Evolutionary conservation across 2,113 vertebrate species (phyloP).

Genomic region (Hoplias malabaricus): DNA sequence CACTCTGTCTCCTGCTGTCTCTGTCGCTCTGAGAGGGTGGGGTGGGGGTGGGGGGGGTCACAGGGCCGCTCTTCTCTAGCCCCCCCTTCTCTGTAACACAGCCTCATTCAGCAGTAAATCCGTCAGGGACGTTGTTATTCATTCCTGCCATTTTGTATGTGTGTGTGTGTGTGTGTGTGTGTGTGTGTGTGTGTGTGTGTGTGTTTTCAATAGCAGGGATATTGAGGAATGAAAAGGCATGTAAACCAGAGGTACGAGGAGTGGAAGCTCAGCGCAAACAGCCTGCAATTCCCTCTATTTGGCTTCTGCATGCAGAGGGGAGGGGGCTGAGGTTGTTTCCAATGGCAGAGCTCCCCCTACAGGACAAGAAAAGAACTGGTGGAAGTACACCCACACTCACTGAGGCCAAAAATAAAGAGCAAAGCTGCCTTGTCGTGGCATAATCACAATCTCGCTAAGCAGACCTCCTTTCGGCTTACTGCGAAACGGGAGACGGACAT

Average conservation of each 20-base stretch:
- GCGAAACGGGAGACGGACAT: slow-evolving; percentile 38
- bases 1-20: not conserved
- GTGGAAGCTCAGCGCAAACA: slow-evolving; percentile 14
- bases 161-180: not conserved
- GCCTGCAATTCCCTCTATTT: not conserved
- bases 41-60: not conserved
- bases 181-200: not conserved
- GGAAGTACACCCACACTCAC: not conserved
- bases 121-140: slow-evolving; percentile 4
- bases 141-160: not conserved
- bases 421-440: slow-evolving; percentile 27
- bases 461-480: slow-evolving; percentile 35
- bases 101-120: slow-evolving; percentile 26
- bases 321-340: slow-evolving; percentile 10
- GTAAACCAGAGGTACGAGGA: slow-evolving; percentile 12
- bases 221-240: slow-evolving; percentile 5
- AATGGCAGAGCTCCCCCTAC: slow-evolving; percentile 58
- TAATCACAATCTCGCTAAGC: slow-evolving; percentile 41
- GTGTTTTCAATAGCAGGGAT: not conserved
- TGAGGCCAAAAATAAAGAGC: slow-evolving; percentile 20
- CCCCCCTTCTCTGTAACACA: not conserved
- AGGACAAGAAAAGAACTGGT: slow-evolving; percentile 23
- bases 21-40: not conserved
- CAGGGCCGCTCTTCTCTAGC: not conserved
- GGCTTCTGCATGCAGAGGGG: not conserved